A percentile compares a stretch with the other conserved stretches of the same genome.
Conservation (phyloP, 2,888 invertebrate genomes). For the Suillia variegata region DNA sequence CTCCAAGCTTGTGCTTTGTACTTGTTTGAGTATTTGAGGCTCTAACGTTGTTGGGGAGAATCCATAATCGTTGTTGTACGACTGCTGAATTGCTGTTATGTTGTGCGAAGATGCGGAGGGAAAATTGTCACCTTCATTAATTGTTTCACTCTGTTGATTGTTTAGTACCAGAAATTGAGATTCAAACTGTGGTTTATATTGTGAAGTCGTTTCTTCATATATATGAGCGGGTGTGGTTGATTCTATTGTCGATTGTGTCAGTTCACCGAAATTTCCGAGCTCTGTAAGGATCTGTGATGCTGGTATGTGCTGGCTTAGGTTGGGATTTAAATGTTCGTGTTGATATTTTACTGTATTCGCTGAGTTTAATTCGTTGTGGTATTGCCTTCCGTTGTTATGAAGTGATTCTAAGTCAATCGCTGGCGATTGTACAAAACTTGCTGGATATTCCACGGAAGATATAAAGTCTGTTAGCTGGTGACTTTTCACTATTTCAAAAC, state of each 20-base stretch:
- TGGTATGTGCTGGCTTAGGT: constrained; percentile 45
- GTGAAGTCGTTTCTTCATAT: constrained; percentile 23
- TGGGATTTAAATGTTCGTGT: constrained; percentile 41
- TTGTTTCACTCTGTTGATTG: constrained; percentile 7
- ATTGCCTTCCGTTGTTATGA: constrained; percentile 67
- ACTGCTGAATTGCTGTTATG: constrained; percentile 11
- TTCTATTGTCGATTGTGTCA: not conserved
- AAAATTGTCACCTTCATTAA: constrained; percentile 36
- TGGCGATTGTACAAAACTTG: constrained; percentile 68
- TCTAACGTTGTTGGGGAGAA: constrained; percentile 7
- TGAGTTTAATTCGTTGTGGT: not conserved
- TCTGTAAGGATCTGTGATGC: constrained; percentile 52
- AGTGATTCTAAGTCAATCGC: constrained; percentile 63
- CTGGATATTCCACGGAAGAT: constrained; percentile 74
- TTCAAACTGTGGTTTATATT: constrained; percentile 9
- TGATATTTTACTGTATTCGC: constrained; percentile 43
- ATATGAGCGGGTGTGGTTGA: constrained; percentile 14
- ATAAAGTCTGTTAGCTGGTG: constrained; percentile 72
- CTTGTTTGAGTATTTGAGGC: not conserved
- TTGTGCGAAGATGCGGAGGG: constrained; percentile 48
- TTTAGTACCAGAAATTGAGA: constrained; percentile 3
- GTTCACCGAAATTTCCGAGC: constrained; percentile 24
- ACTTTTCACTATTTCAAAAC: constrained; percentile 64
- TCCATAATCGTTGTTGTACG: constrained; percentile 23
- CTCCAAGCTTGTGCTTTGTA: too few species aligned